Base-by-base conservation (phyloP, 2,113 vertebrate genomes). In the Chaetura pelagica region DNA sequence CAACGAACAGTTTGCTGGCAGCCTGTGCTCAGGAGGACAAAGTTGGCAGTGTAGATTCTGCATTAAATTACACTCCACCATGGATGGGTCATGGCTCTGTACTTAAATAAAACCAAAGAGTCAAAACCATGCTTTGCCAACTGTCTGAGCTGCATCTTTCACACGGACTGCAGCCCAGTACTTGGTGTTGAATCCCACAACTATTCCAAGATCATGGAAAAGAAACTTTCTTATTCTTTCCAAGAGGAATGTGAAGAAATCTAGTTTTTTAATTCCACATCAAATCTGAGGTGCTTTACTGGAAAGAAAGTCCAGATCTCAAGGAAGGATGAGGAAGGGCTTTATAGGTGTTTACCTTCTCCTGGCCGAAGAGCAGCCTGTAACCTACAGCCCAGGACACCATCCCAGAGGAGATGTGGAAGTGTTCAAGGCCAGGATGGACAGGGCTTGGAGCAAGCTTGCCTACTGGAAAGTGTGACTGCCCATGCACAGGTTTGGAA, bases 181-280 rank as follows among this genome's bases (percentile, higher is more conserved):
- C 11, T 15, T 0, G 0, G 18, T 4, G 52, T 4, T 42, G 35
- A 38, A 63, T 35, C 17, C 84, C 38, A 44, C 15, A 63, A 32
- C 26, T 22, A 1, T 3, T 68, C 38, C 30, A 18, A 7, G 19
- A 68, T 3, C 42, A 49, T 10, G 30, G 20, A 27, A 38, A 32
- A 40, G 14, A 69, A 17, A 55, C 27, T 13, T 54, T 48, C 30
- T 30, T 22, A 0, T 15, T 72, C 16, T 58, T 52, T 30, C 18
- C 46, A 40, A 46, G 35, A 1, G 18, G 32, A 30, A 46, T 19
- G 15, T 15, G 34, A 69, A 69, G 15, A 55, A 79, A 35, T 3
- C 8, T 21, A 57, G 8, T 55, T 78, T 44, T 38, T 4, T 48
- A 89, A 69, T 8, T 34, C 32, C 34, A 29, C 20, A 15, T 24